These are phyloP conservation scores for Trypoxylon attenuatum DNA, from an alignment of 2,888 invertebrate species.

Conservation along the genomic window DNA sequence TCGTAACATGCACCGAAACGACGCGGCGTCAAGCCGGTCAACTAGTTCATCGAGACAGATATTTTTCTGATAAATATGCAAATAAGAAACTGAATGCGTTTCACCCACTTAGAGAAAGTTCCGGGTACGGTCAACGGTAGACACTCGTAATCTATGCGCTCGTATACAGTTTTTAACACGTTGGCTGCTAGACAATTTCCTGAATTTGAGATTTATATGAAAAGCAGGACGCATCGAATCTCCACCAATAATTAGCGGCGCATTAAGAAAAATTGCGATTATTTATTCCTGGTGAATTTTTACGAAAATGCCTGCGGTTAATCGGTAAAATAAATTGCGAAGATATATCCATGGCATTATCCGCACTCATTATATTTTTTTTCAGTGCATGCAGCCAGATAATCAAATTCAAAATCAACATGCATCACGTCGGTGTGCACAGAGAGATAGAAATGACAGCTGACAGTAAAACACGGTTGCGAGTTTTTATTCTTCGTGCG, in stretches of 20 bases:
- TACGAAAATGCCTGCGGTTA: slow-evolving; percentile 30
- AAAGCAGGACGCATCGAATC: too few relatives aligned
- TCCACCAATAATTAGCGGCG: slow-evolving; percentile 1
- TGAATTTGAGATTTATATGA: too few relatives aligned
- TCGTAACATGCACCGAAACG: background rate
- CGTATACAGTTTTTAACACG: too few relatives aligned
- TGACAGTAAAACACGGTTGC: slow-evolving; percentile 35
- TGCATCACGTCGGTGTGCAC: slow-evolving; percentile 33
- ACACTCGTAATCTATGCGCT: background rate
- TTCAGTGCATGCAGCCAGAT: slow-evolving; percentile 6
- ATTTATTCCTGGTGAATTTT: slow-evolving; percentile 19
- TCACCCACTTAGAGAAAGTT: too few relatives aligned
- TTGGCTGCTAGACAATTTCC: too few relatives aligned
- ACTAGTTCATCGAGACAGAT: background rate
- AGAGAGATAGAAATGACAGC: slow-evolving; percentile 37
- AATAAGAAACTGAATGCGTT: background rate
- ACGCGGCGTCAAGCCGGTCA: background rate
- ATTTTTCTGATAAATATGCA: background rate
- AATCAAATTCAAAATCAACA: slow-evolving; percentile 40
- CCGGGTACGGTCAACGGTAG: too few relatives aligned
- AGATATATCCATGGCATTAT: slow-evolving; percentile 35
- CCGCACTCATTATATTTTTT: slow-evolving; percentile 32
- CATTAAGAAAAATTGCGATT: too few relatives aligned
- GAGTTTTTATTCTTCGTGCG: slow-evolving; percentile 28
- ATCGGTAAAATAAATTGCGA: slow-evolving; percentile 38